phyloP scores from a whole-genome alignment of 2,888 invertebrate species.

The Drosophila emarginata region DNA sequence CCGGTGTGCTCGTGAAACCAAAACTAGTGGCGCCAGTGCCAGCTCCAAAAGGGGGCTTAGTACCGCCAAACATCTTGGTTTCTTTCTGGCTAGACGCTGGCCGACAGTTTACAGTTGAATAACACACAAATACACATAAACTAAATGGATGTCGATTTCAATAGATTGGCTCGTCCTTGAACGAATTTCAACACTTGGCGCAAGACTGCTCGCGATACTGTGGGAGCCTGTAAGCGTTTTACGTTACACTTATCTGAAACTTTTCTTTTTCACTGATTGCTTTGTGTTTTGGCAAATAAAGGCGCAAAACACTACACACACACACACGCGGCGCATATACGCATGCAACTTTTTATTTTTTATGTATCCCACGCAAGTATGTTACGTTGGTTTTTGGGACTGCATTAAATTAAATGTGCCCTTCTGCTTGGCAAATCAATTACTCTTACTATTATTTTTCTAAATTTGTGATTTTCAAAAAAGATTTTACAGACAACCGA shows the following conservation, averaged over 20 bases:
- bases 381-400: too few relatives aligned
- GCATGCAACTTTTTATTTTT: too few relatives aligned
- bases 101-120: conserved; percentile 19
- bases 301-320: not conserved
- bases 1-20: conserved; percentile 76
- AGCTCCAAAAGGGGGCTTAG: conserved; percentile 83
- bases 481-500: too few relatives aligned
- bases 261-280: not conserved
- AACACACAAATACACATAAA: conserved; percentile 35
- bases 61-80: conserved; percentile 66
- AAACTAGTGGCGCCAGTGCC: conserved; percentile 79
- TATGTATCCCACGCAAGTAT: too few relatives aligned
- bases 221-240: not conserved
- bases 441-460: too few relatives aligned
- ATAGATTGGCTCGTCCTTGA: not conserved
- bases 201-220: not conserved
- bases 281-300: not conserved
- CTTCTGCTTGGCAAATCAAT: too few relatives aligned
- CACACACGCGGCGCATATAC: too few relatives aligned
- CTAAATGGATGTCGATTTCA: not conserved
- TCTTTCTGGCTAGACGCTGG: not conserved
- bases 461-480: too few relatives aligned
- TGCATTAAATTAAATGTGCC: too few relatives aligned
- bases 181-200: not conserved
- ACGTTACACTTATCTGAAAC: not conserved